Percentiles rank a stretch among this genome's conserved stretches.
Evolutionary conservation across 1,140 invertebrate species (phyloP).

Genomic region (Leptestheria dahalacensis): DNA sequence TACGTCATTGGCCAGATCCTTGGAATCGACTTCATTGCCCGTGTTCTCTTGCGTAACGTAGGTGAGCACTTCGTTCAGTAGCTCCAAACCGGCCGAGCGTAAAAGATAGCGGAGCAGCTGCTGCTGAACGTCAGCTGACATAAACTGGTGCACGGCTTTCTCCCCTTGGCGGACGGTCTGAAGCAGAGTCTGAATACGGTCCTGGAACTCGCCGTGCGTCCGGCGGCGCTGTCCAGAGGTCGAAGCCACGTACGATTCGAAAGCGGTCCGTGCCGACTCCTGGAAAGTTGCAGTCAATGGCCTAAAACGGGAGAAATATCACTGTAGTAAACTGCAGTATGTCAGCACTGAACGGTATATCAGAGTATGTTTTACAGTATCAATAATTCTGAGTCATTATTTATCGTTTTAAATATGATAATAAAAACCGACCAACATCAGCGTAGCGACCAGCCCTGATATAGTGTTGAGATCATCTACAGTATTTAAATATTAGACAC

Average conservation of each 20-base stretch:
- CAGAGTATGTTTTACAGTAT: too few relatives aligned
- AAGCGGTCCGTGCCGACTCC: constrained; percentile 47
- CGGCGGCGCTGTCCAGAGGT: constrained; percentile 48
- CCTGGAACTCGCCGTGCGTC: constrained; percentile 60
- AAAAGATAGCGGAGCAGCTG: constrained; percentile 64
- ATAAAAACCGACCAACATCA: too few relatives aligned
- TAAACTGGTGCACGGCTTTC: constrained; percentile 59
- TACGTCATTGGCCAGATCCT: constrained; percentile 31
- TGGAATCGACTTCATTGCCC: constrained; percentile 23
- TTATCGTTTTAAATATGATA: too few relatives aligned
- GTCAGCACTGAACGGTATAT: too few relatives aligned
- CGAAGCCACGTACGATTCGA: constrained; percentile 50
- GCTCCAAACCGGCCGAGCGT: constrained; percentile 64
- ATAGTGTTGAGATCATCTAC: too few relatives aligned
- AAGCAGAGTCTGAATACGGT: constrained; percentile 37
- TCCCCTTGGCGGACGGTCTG: constrained; percentile 41
- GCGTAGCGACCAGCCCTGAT: too few relatives aligned
- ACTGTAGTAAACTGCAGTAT: too few relatives aligned
- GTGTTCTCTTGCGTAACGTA: constrained; percentile 32
- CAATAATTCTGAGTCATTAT: too few relatives aligned
- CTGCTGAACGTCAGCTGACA: constrained; percentile 37
- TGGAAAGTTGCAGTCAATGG: constrained; percentile 36
- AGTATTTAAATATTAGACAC: too few relatives aligned
- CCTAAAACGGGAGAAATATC: constrained; percentile 21
- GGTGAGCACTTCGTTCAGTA: constrained; percentile 54